Base-by-base conservation (phyloP, 2,888 invertebrate genomes). In the Abscondita cerata region DNA sequence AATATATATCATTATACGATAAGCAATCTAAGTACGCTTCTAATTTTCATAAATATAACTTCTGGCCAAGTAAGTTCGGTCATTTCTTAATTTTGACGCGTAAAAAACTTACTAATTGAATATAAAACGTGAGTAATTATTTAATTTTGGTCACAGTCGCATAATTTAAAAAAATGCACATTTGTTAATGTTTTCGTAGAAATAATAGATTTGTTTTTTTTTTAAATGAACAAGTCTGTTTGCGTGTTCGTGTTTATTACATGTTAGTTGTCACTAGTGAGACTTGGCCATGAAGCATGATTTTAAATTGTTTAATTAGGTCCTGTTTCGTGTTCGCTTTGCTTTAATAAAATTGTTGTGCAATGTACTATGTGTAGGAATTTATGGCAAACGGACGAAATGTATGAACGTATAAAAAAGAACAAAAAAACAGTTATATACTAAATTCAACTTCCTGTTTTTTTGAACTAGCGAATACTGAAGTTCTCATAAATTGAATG, bases 251-350 rank as follows among this genome's bases (percentile, higher is more conserved):
- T 52, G 52, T 61, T 48, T 20, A 53, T n/a, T 53, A 56, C 48
- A 60, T 60, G 33, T 34, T 62, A 44, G 48, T 54, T 64, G 60
- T 57, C 64, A 64, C 60, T 60, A 34, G 38, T 46, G 33, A 33
- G 56, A 60, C 57, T 64, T 61, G 64, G 54, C 64, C 64, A 61
- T 61, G 64, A 64, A 64, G 50, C 63, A 59, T 59, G 63, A 58
- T 46, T 63, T 53, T 53, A 41, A 63, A 53, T 63, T 58, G 54
- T 58, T 63, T 59, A 63, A 63, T 63, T 63, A 62, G 63, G 51
- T 50, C 63, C 46, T 51, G 59, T 63, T 62, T 59, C 50, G 25
- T 54, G 54, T 60, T 36, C 41, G 19, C 38, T 50, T 13, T 40
- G 41, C 44, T 51, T 52, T 34, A 40, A 12, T 52, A 40, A 48